Percentiles rank a stretch among this genome's conserved stretches.
Conservation (phyloP, 1,140 invertebrate species). For the Bombus balteatus region DNA sequence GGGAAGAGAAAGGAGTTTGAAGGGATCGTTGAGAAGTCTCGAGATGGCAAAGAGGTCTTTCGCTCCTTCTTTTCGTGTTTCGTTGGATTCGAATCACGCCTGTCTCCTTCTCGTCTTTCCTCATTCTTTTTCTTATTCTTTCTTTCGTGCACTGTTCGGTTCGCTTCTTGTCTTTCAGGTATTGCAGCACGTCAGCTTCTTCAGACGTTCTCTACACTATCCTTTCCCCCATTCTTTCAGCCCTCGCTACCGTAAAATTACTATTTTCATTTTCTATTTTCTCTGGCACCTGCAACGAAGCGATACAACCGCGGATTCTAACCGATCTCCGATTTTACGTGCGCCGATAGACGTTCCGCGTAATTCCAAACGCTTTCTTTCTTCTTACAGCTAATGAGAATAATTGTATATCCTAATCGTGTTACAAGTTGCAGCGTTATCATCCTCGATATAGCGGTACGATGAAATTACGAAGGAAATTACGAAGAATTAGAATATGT, state of each 20-base stretch:
- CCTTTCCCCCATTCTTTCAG: neutral
- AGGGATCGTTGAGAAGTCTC: conserved; percentile 59
- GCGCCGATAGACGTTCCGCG: no score
- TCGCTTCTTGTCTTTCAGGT: conserved; percentile 57
- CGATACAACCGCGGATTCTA: no score
- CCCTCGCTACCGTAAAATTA: conserved; percentile 65
- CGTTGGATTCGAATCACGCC: conserved; percentile 75
- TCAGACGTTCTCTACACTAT: conserved; percentile 52
- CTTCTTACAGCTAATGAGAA: no score
- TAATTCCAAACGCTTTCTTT: no score
- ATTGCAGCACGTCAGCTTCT: conserved; percentile 65
- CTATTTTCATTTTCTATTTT: conserved; percentile 74
- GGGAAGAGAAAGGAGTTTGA: conserved; percentile 44
- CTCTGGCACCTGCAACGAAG: neutral
- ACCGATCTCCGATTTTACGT: no score
- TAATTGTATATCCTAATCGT: no score
- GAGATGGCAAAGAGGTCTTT: conserved; percentile 58
- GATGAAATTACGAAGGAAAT: no score
- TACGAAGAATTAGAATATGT: no score
- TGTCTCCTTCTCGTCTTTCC: conserved; percentile 55
- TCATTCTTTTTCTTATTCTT: conserved; percentile 7
- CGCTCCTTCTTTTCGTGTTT: conserved; percentile 43
- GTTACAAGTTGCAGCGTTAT: no score
- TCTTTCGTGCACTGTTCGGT: neutral
- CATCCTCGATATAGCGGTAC: no score